Evolutionary conservation across 1,140 invertebrate species (phyloP), one percentile per base, ranked within the genome.

Genomic region (Zaprionus taronus): DNA sequence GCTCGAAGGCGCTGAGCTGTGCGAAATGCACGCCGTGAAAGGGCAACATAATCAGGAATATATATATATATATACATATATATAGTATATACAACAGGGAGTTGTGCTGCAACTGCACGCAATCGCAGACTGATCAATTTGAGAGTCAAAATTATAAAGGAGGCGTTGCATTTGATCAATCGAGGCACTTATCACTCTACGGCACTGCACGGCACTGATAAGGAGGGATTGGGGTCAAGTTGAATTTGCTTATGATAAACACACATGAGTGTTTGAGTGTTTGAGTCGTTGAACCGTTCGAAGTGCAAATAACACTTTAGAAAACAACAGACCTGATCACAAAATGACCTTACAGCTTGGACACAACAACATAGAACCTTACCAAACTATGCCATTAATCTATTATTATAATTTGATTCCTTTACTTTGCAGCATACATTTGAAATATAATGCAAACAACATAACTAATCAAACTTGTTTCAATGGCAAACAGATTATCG

Each of bases 21-120:
- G 81, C 72, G 61, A 80, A 90, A 17, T 92, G 91, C 15, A 91
- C 75, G 28, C 78, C 71, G 67, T 92, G 85, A 55, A 92, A 91
- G 14, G 91, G 86, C 62, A 92, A 47, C 91, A 92, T 92, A 56
- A 20, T 66, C 2, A 1, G 49, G 51, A 28, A 24, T 47, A 47
- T 47, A 7, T 44, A 17, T 47, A 11, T 0, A 3, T n/a, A n/a
- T n/a, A n/a, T n/a, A n/a, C n/a, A 3, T 44, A 17, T 41, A 41
- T 41, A 38, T 4, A 24, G 9, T 47, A 17, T 41, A 41, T 41
- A 38, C 5, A 24, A 4, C 31, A 5, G 24, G 28, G 15, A n/a
- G 28, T 22, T 28, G 14, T 36, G 34, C 15, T 49, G 6, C 12
- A 28, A 17, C 31, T n/a, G n/a, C 31, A 34, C 31, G 31, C 31